These are phyloP conservation scores for Drosophila affinis DNA, from an alignment of 2,888 invertebrate genomes.

Conservation along the genomic window DNA sequence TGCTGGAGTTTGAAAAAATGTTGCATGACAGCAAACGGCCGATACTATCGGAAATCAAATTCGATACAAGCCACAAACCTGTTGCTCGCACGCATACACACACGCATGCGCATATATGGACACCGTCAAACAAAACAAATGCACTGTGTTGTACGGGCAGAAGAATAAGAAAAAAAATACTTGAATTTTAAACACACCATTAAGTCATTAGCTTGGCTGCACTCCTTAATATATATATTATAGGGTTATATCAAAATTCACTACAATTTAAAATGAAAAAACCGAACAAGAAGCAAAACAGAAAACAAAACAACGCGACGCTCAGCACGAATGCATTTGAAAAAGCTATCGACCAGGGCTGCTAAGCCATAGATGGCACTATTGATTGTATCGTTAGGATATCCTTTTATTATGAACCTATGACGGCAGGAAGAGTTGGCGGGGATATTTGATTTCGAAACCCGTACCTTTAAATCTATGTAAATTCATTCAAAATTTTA, in stretches of 20 bases:
- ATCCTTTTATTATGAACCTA: too few relatives aligned
- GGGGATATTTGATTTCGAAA: neutral
- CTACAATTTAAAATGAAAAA: neutral
- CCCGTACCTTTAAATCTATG: neutral
- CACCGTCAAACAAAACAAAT: conserved; percentile 17
- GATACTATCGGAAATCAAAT: neutral
- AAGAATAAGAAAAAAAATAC: neutral
- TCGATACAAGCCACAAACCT: conserved; percentile 22
- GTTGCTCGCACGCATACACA: conserved; percentile 34
- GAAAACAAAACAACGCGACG: conserved; percentile 28
- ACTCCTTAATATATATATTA: too few relatives aligned
- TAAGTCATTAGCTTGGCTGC: neutral
- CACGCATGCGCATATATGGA: conserved; percentile 1
- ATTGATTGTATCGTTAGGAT: too few relatives aligned
- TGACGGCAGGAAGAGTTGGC: neutral
- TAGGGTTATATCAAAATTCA: conserved; percentile 7
- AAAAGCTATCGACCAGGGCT: too few relatives aligned
- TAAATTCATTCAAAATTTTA: neutral
- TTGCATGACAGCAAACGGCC: neutral
- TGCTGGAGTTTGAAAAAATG: neutral
- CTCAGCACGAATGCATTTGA: too few relatives aligned
- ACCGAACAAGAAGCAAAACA: conserved; percentile 29
- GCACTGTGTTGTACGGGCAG: conserved; percentile 11
- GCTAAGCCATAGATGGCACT: too few relatives aligned
- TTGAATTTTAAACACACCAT: neutral